Evolutionary conservation across 2,113 vertebrate species (phyloP).

Genomic region (Talpa occidentalis): DNA sequence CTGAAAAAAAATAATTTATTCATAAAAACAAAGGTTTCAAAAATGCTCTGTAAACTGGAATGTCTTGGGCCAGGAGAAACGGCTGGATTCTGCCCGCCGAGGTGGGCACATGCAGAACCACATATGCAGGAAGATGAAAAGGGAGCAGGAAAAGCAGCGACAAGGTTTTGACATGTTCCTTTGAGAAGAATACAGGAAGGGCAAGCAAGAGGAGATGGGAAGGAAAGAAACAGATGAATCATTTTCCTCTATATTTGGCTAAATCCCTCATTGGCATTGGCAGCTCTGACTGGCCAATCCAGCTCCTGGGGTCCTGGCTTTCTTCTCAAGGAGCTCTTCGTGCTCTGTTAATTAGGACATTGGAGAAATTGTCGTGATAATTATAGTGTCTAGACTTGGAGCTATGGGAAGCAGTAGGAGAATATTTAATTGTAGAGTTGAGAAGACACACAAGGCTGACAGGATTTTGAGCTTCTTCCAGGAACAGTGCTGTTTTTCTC

Average conservation of each 20-base stretch:
- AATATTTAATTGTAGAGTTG: slow-evolving; percentile 64
- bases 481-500: not conserved
- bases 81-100: not conserved
- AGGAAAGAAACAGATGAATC: not conserved
- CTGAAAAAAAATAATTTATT: not conserved
- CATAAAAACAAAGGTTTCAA: not conserved
- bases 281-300: not conserved
- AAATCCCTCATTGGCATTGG: slow-evolving; percentile 16
- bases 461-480: slow-evolving; percentile 1
- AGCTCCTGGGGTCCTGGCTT: slow-evolving; percentile 47
- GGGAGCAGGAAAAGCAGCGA: not conserved
- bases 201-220: not conserved
- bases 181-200: slow-evolving; percentile 36
- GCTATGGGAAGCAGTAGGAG: slow-evolving; percentile 54
- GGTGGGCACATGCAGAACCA: not conserved
- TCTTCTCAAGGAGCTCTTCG: not conserved
- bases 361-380: slow-evolving; percentile 54
- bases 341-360: slow-evolving; percentile 60
- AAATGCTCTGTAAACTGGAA: not conserved
- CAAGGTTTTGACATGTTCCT: slow-evolving; percentile 6
- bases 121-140: not conserved
- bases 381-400: slow-evolving; percentile 65
- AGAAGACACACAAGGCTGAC: slow-evolving; percentile 13
- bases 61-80: not conserved
- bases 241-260: slow-evolving; percentile 21